Evolutionary conservation across 2,888 invertebrate genomes (phyloP), one percentile per base, ranked within the genome.

Genomic region (Xestia xanthographa): DNA sequence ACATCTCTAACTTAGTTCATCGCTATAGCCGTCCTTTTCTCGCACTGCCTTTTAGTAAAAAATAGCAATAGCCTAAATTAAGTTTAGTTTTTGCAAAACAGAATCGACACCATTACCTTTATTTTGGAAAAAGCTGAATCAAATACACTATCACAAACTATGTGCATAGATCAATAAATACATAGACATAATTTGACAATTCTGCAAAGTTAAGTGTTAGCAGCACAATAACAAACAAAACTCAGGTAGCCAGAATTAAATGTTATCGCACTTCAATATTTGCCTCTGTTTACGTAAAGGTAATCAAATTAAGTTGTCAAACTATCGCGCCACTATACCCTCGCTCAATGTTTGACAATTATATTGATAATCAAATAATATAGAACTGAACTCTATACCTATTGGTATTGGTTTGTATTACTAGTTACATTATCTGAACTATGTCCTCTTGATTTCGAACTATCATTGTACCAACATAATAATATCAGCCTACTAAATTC

Each of bases 291-390:
- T 86, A 80, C 83, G 63, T 77, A 68, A 68, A 82, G 79, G 65
- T 86, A 86, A 88, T 86, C 83, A 86, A 88, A 89, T 90, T 87
- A 85, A 80, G 78, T 85, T 82, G 66, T 62, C 75, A 82, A 80
- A 86, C 75, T 82, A 85, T 83, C 79, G 72, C 56, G 50, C 66
- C 41, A 66, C 77, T 53, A 45, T 12, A n/a, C 66, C 65, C 56
- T 50, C 45, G 22, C 38, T 69, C 56, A 43, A 43, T 38, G 62
- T 81, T 81, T 72, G 83, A 66, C 69, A 72, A 79, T 66, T 68
- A 83, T 69, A 77, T 76, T 76, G 38, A 53, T 63, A 72, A 81
- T 81, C 72, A 66, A 81, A 79, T 81, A 78, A 66, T 50, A n/a
- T 68, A 22, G 56, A 34, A 66, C n/a, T 34, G 34, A 43, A 66